Evolutionary conservation across 2,888 invertebrate species (phyloP).

Genomic region (Latrodectus elegans): DNA sequence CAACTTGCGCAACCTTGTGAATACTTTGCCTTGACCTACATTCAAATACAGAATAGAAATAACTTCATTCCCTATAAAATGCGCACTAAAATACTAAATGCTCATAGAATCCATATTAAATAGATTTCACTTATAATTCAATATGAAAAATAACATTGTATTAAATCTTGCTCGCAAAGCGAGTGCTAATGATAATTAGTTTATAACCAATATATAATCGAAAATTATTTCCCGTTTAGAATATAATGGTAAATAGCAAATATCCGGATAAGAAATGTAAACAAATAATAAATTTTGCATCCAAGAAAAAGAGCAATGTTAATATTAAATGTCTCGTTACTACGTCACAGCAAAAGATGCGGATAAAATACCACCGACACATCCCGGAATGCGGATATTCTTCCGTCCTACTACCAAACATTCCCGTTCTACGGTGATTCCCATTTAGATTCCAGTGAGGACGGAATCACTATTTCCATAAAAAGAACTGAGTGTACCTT

Average conservation of each 20-base stretch:
- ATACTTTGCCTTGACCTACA: constrained; percentile 52
- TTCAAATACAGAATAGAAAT: neutral
- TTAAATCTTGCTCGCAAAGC: neutral
- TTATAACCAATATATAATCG: too few species aligned
- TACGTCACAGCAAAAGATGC: constrained; percentile 58
- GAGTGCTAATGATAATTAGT: too few species aligned
- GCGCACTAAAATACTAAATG: neutral
- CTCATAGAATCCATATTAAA: neutral
- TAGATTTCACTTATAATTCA: neutral
- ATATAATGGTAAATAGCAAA: too few species aligned
- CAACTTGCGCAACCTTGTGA: constrained; percentile 53
- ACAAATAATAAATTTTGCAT: too few species aligned
- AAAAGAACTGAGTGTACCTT: too few species aligned
- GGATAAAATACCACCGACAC: constrained; percentile 24
- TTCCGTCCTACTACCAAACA: neutral
- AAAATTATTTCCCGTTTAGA: too few species aligned
- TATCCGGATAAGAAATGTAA: too few species aligned
- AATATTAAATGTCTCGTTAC: neutral
- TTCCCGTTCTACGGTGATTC: neutral
- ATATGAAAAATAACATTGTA: neutral
- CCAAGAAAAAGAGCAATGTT: too few species aligned
- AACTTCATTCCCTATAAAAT: neutral
- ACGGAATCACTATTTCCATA: too few species aligned
- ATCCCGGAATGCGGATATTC: constrained; percentile 39
- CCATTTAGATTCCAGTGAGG: too few species aligned